Evolutionary conservation across 1,140 invertebrate species (phyloP), one percentile per base, ranked within the genome.

Genomic region (Drosophila neocordata): DNA sequence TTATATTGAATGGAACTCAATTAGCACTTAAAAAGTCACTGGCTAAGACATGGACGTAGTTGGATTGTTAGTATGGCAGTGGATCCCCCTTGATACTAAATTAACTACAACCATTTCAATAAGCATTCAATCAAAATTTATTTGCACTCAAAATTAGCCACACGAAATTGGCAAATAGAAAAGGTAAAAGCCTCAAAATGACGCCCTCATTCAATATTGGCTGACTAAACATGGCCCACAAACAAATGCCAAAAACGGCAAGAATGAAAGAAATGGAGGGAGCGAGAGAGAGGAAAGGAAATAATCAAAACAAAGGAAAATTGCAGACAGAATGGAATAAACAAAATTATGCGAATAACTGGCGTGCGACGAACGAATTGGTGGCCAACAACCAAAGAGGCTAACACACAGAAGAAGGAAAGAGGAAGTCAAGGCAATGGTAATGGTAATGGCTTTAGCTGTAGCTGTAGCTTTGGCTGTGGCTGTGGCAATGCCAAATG

Each of bases 121-220:
- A 9, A 15, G 15, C 41, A 69, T 79, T 64, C 79, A 83, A 83
- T 79, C 48, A 56, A 35, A 63, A 83, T 72, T 70, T 78, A 63
- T 82, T 82, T 83, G 75, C 71, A 71, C 79, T 75, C 52, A 52
- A 63, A 70, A 79, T 79, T 83, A 74, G 75, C 52, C 63, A 34
- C 65, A 57, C 63, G 56, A 71, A 82, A 60, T 62, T 68, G 73
- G 58, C 69, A 66, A 66, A 81, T 65, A 77, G 60, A 73, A 76
- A 72, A 67, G 62, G 35, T 41, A 55, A 60, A 70, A 58, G 58
- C 56, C 38, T 63, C 59, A 64, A 48, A 9, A 57, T 35, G 64
- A 48, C 68, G 72, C 72, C 71, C 73, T 76, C 75, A 79, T 75
- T 83, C 55, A 62, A 72, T 65, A 84, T 73, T 71, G 67, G 59